Conservation (phyloP, 2,113 vertebrate species). For the Promerops cafer region DNA sequence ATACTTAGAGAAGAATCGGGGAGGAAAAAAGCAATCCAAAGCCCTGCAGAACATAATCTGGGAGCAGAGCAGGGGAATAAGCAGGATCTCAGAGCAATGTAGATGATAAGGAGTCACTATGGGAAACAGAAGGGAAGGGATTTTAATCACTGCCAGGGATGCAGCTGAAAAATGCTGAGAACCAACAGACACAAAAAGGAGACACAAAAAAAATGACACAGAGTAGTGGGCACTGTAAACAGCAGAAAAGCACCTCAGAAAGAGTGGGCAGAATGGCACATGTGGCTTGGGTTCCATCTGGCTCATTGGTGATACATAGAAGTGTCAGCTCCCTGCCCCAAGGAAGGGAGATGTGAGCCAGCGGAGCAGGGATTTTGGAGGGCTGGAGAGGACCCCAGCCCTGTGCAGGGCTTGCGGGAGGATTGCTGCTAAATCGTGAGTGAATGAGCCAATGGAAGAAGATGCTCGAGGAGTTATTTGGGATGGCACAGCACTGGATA, state of each 20-base stretch:
- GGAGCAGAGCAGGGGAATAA: not conserved
- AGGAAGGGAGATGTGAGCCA: not conserved
- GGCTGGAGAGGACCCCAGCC: not conserved
- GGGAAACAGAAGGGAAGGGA: not conserved
- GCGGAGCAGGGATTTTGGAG: not conserved
- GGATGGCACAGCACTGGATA: not conserved
- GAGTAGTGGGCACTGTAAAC: not conserved
- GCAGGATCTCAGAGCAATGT: not conserved
- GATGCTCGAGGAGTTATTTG: not conserved
- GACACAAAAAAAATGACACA: not conserved
- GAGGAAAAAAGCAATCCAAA: not conserved
- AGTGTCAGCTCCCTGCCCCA: not conserved
- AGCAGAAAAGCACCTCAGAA: not conserved
- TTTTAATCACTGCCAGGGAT: not conserved
- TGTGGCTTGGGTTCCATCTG: rapidly evolving
- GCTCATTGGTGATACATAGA: not conserved
- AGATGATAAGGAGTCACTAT: not conserved
- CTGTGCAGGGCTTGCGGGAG: rapidly evolving
- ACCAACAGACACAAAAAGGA: not conserved
- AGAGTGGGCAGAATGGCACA: not conserved
- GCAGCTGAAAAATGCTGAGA: not conserved
- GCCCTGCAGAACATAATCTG: not conserved
- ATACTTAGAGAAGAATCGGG: not conserved
- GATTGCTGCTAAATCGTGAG: not conserved
- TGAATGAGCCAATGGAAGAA: not conserved